These are phyloP conservation scores for Hydroisotoma schaefferi DNA, from an alignment of 2,888 invertebrate species.

Conservation along the genomic window DNA sequence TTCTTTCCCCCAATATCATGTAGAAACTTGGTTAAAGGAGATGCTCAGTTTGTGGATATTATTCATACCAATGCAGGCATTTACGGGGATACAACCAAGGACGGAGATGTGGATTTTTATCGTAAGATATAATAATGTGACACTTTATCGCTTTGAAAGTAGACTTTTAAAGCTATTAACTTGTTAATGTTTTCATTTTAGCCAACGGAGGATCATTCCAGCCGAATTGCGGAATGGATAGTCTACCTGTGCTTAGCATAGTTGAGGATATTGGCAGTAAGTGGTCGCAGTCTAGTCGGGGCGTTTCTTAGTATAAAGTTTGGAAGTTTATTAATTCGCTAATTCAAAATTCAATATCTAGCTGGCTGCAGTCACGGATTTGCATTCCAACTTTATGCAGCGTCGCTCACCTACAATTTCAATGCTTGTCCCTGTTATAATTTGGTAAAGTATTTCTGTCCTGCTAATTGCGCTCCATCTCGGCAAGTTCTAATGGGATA, in stretches of 20 bases:
- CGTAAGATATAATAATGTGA: slow-evolving; percentile 5
- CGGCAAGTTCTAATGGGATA: slow-evolving; percentile 3
- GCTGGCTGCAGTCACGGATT: slow-evolving; percentile 20
- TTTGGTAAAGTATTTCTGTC: not conserved
- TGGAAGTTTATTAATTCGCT: too few species aligned
- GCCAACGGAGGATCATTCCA: slow-evolving; percentile 20
- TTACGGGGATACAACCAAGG: slow-evolving; percentile 8
- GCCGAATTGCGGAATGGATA: slow-evolving; percentile 2
- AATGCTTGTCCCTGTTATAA: slow-evolving; percentile 3
- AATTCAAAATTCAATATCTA: not conserved
- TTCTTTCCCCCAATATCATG: slow-evolving; percentile 9
- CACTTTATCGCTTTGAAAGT: too few species aligned
- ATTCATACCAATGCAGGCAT: slow-evolving; percentile 20
- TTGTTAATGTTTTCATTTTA: too few species aligned
- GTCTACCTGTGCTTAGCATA: too few species aligned
- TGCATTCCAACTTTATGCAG: slow-evolving; percentile 10
- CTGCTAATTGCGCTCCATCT: not conserved
- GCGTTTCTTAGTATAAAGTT: too few species aligned
- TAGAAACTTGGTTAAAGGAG: slow-evolving; percentile 7
- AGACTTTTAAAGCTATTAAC: too few species aligned
- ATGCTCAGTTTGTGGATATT: slow-evolving; percentile 18
- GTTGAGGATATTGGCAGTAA: too few species aligned
- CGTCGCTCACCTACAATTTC: slow-evolving; percentile 12
- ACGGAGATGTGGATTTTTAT: slow-evolving; percentile 25
- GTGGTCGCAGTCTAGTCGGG: too few species aligned